Base-by-base conservation (phyloP, 2,113 vertebrate species). In the Catagonus wagneri region DNA sequence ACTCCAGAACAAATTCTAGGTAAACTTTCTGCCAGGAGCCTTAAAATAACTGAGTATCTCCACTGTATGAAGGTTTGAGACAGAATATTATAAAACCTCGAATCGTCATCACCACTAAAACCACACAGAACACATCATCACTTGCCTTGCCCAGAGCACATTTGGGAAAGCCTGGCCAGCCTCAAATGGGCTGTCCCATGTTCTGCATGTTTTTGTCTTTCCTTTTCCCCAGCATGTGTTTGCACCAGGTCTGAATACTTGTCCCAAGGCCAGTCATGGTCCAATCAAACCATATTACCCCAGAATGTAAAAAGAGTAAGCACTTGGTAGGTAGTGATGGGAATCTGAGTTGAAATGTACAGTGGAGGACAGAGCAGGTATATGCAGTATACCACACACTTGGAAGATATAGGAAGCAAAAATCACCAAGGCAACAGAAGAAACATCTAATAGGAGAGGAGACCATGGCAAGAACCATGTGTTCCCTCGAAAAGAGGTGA, bases 251-350 rank as follows among this genome's bases (percentile, higher is more conserved):
- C 44, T 87, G 27, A 68, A 58, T 23, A 86, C 19, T 44, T 71
- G 36, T 60, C 32, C 44, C 20, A 83, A 91, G 32, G 44, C 44
- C 63, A 78, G 34, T 36, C 29, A 88, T 3, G 16, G 54, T 32
- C 19, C 50, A 85, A 63, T 63, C 7, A 91, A 92, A 78, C 58
- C 29, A 39, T 32, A 61, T 78, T 60, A 88, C 32, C 66, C 16
- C 12, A 84, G 7, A 84, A 94, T 91, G 79, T 60, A 78, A 80
- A 44, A 44, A 44, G 50, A 96, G 34, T 52, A 34, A 91, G 23
- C 7, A 68, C 22, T 66, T 94, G 16, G 9, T 68, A 76, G 36
- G 2, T 29, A 12, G 39, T 79, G 56, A 60, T 65, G 79, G 58
- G 56, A 79, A 74, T 34, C 61, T 88, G 63, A 84, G 39, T 29